Evolutionary conservation across 2,888 invertebrate genomes (phyloP), one percentile per base, ranked within the genome.

Genomic region (Pemphredon lugubris): DNA sequence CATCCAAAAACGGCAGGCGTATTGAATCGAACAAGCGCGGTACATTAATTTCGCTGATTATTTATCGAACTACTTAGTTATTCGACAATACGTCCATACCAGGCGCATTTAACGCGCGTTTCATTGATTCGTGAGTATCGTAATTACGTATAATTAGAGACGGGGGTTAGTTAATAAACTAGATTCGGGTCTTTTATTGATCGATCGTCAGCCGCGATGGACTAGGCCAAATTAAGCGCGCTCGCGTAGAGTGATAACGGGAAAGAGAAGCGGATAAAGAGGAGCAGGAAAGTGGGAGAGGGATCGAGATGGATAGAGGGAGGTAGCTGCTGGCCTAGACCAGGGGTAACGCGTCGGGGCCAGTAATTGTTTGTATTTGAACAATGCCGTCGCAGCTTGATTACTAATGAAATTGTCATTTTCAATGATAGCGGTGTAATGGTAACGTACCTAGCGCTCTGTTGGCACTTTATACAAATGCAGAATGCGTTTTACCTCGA

Each of bases 381-480:
- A 77, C 83, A 85, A 82, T 81, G 74, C 67, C 74, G 71, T 64
- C 66, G 73, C 57, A 66, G 82, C 78, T 86, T 86, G 84, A 86
- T 86, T 85, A 82, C 83, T 85, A 84, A 86, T 86, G 81, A 86
- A 83, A 84, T 84, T 76, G 81, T 79, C 77, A 82, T 84, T 83
- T 82, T 77, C 82, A 75, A 77, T 70, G 73, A 82, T 78, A 75
- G 59, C 51, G 45, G 23, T n/a, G 55, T 68, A 74, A 78, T 70
- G 60, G 48, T 42, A 44, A 61, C 44, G 39, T 13, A 42, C 30
- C 58, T 45, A 61, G 45, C 39, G 23, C 51, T 45, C 30, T 55
- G 47, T 66, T 72, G 55, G 16, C 44, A 51, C 60, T 63, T 72
- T 50, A 61, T 73, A 70, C 67, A 68, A 77, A 73, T 68, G 66